Base-by-base conservation (phyloP, 1,140 invertebrate genomes). In the Pogonus chalceus region DNA sequence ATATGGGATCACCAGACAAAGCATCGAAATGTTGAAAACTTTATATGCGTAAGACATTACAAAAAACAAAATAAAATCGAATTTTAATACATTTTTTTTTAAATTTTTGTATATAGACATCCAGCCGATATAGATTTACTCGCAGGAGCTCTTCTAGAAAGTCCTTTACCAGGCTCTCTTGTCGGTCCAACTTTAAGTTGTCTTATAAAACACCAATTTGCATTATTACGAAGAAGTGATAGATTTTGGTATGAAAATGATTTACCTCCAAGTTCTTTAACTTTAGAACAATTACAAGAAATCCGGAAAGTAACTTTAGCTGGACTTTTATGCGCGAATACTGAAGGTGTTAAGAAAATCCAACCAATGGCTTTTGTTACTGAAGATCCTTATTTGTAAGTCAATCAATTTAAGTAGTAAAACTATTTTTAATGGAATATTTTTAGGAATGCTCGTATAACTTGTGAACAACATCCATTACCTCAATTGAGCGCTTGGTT, bases 241-340 rank as follows among this genome's bases (percentile, higher is more conserved):
- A 78, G 93, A 53, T 96, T 93, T 64, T 97, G 92, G 91, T 96
- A 94, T 62, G 92, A 96, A 70, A 96, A 96, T 65, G 92, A 96
- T 65, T 79, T 95, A 23, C 90, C 91, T 0, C 92, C 92, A 0
- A 91, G 90, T 1, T 84, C 90, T 4, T 81, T 96, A 56, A 84
- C 76, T 4, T 62, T 79, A 52, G 83, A 84, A 48, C 96, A 99
- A 70, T 72, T 99, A 1, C 77, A 81, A 47, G 90, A 95, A 58
- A 84, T 98, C 35, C 79, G 89, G 55, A 90, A 91, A 67, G 81
- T 86, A 0, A 84, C 84, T 0, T 69, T 97, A 1, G 83, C 90
- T 1, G 82, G 88, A 10, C 73, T 96, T 1, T 72, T 97, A 1
- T 98, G 94, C 65, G 80, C 85, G 21, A 92, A 93, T 63, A 81